Evolutionary conservation across 2,888 invertebrate species (phyloP), one percentile per base, ranked within the genome.

Genomic region (Meloe dianella): DNA sequence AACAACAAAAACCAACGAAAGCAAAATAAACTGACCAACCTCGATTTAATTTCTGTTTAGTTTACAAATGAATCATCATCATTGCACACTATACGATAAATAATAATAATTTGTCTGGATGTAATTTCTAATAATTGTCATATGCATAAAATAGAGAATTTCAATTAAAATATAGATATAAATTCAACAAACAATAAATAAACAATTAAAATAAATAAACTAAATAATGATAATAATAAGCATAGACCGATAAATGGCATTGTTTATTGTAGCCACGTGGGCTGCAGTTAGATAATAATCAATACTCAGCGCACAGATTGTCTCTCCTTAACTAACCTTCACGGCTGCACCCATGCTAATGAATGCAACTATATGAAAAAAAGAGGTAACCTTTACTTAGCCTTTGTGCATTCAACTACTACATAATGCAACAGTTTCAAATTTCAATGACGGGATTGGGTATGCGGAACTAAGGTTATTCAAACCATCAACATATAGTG

Each of bases 261-360:
- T n/a, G n/a, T n/a, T n/a, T n/a, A n/a, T n/a, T n/a, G n/a, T n/a
- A n/a, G n/a, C n/a, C n/a, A n/a, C n/a, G n/a, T n/a, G n/a, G n/a
- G n/a, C n/a, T n/a, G n/a, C n/a, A n/a, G n/a, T n/a, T n/a, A n/a
- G n/a, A n/a, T n/a, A n/a, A n/a, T n/a, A n/a, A n/a, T n/a, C n/a
- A n/a, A n/a, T n/a, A n/a, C 29, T 29, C 5, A 60, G 57, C 20
- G 57, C 57, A 17, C 27, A 58, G 58, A 58, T 58, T 35, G 58
- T 30, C 47, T 47, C 20, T 47, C 47, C 20, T 47, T 47, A 14
- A 38, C 35, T 66, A 71, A 68, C 71, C 71, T 71, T 71, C 69
- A 68, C 61, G 69, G 69, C 71, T 71, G 71, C 71, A 71, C 71
- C 71, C 65, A 71, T 66, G 41, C 38, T 67, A 69, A 65, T 69